Base-by-base conservation (phyloP, 1,140 invertebrate genomes). In the Drosophila truncata region DNA sequence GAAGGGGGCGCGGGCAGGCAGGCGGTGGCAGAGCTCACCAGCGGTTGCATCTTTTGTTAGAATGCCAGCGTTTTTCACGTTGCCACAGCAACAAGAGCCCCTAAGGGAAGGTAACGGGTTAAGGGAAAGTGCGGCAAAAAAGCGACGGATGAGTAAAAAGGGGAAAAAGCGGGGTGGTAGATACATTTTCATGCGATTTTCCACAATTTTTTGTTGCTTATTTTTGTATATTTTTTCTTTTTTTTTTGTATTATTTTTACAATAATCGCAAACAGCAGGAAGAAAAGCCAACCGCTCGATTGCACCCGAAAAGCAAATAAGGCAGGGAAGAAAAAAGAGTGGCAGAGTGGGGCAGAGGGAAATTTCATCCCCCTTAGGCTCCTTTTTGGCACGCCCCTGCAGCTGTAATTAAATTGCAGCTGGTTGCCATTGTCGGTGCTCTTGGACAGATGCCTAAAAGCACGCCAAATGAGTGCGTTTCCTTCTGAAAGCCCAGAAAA, bases 351-450 rank as follows among this genome's bases (percentile, higher is more conserved):
- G n/a, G 7, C 9, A n/a, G 8, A 20, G 14, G n/a, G n/a, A n/a
- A n/a, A n/a, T n/a, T n/a, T n/a, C n/a, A n/a, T 0, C 41, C 35
- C 37, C 18, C 18, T 10, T 9, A 11, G 50, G 14, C 6, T 37
- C 62, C 62, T 59, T 64, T 61, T 77, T 85, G 74, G 74, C 42
- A 41, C 46, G 61, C 67, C 78, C 65, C 70, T 78, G 77, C 57
- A 80, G 76, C 73, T 72, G 84, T 87, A 87, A 87, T 87, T 87
- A 87, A 87, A 87, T 88, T 88, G 84, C 80, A 78, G 77, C 80
- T 80, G 79, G 74, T 64, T 77, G 70, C 72, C 77, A 76, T 85
- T 78, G 49, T 70, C 63, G 78, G 44, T n/a, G 52, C 58, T 44
- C 58, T 52, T 67, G 42, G 62, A 69, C 66, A 59, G 69, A 64